Evolutionary conservation across 2,888 invertebrate genomes (phyloP), one percentile per base, ranked within the genome.

Genomic region (Tuberolachnus salignus): DNA sequence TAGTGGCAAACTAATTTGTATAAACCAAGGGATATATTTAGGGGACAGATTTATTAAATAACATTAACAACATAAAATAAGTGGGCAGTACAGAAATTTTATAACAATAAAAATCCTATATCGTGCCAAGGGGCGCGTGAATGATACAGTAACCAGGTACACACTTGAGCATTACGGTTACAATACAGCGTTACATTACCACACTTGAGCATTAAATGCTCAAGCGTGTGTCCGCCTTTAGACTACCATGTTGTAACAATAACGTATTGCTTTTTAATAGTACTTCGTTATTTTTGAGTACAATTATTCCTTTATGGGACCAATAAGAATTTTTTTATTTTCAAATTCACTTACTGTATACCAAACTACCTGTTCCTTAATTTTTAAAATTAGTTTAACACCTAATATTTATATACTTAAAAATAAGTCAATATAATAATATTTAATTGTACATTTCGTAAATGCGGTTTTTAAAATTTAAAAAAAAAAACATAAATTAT

Each of bases 341-440:
- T 26, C 42, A 23, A 78, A 34, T 59, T 34, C 59, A 51, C 16
- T 34, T 16, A 69, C 78, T 51, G 57, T 78, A 78, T 78, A 78
- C 78, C 78, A 78, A 78, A 78, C 51, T 49, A 78, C 46, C 69
- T 51, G 78, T 78, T 78, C 78, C 78, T 78, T 59, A 46, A 61
- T 61, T 49, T 57, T 66, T 75, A 44, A 19, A 66, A 75, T 49
- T 75, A 75, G 75, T 75, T 57, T 67, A 75, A 46, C 55, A 19
- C 46, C 26, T 75, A 57, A 66, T 75, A 44, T 75, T 63, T 72
- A 61, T 51, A 26, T 55, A 57, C 55, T 75, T 75, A 46, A 66
- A 67, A 75, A 16, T 66, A 75, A 75, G 46, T 57, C 8, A 0
- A 66, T 66, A 74, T 21, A 16, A 59, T 59, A 26, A 72, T 16